Evolutionary conservation across 1,140 invertebrate species (phyloP).

Genomic region (Theocolax elegans): DNA sequence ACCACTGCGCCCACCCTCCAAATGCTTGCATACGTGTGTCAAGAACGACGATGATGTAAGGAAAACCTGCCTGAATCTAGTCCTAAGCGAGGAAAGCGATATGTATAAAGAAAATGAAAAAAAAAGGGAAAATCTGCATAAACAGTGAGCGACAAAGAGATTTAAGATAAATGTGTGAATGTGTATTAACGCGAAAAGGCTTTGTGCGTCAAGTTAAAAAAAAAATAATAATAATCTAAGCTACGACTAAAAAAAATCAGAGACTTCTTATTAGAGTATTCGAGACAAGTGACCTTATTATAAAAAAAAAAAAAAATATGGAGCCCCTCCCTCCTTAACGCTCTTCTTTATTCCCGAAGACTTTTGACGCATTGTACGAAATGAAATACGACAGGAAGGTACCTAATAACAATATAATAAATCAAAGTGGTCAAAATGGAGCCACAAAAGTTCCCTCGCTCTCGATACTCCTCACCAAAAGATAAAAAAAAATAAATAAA

Average conservation of each 20-base stretch:
- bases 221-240: constrained; percentile 21
- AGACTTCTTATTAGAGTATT: constrained; percentile 46
- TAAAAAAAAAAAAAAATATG: no score
- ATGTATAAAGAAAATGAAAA: constrained; percentile 29
- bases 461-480: constrained; percentile 8
- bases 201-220: no score
- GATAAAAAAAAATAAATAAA: neutral
- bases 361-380: neutral
- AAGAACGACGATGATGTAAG: constrained; percentile 10
- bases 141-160: no score
- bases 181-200: constrained; percentile 13
- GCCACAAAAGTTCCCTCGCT: neutral
- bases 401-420: constrained; percentile 1
- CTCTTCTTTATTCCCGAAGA: constrained; percentile 22
- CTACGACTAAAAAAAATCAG: constrained; percentile 34
- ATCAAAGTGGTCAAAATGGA: constrained; percentile 11
- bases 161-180: constrained; percentile 27
- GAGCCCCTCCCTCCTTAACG: constrained; percentile 36
- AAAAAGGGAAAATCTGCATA: no score
- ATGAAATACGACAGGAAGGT: neutral
- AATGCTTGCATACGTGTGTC: constrained; percentile 26
- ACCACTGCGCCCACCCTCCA: constrained; percentile 9
- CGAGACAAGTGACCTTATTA: constrained; percentile 56
- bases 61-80: constrained; percentile 50
- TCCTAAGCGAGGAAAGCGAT: constrained; percentile 45